Evolutionary conservation across 1,140 invertebrate species (phyloP), one percentile per base, ranked within the genome.

Genomic region (Pogonomyrmex barbatus): DNA sequence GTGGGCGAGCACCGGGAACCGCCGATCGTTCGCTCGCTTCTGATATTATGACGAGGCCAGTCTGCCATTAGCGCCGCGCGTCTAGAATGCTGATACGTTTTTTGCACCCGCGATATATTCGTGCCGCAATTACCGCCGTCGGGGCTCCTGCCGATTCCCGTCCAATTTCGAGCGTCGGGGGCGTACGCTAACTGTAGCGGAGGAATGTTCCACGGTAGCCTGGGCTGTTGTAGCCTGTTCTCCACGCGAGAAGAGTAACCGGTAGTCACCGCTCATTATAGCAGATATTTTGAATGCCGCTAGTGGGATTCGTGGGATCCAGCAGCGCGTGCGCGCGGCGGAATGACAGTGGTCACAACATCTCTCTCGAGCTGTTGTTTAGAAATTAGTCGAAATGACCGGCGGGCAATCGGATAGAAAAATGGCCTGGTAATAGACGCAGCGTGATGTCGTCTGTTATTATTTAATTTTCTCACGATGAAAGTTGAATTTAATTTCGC

Each of bases 261-360:
- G 81, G 71, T 91, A 77, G 88, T 91, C 91, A 89, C 76, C 91
- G 88, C 87, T 93, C 83, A 92, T 92, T 93, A 91, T 90, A 88
- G 77, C 87, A n/a, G 81, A 87, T 79, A 85, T 87, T 90, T 89
- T 54, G 77, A 87, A 87, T 85, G 89, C 89, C 82, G 79, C 67
- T 17, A 65, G 87, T 62, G 63, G 56, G 17, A 42, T 71, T 60
- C 79, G 79, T 82, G 79, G 52, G 79, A 82, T 82, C 39, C 67
- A 12, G 33, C 56, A 30, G 71, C 54, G 60, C 30, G 58, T 10
- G 3, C 54, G 60, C 30, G 58, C 17, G 3, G 60, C 56, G 56
- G 39, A 76, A 76, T 60, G 45, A 47, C 75, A 45, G 58, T 67
- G 33, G 36, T 39, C 17, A 2, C 9, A 24, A 24, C 24, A 24